A percentile compares a stretch with the other conserved stretches of the same genome.
These are phyloP conservation scores for Brachionus paranguensis DNA, from an alignment of 1,140 invertebrate species.

Conservation along the genomic window DNA sequence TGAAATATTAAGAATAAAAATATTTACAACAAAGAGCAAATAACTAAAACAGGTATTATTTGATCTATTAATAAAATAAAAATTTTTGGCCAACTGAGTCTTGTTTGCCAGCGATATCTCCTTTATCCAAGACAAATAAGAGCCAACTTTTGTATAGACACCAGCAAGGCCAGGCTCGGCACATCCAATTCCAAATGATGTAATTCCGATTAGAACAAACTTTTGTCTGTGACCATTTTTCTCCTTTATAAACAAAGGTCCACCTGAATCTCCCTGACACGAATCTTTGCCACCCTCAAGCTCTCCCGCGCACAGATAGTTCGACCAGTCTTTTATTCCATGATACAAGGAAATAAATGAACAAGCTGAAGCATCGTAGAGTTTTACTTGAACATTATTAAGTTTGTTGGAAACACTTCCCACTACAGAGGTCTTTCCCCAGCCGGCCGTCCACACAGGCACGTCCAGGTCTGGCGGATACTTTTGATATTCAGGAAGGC, in stretches of 20 bases:
- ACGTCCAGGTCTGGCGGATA: not conserved
- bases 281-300: conserved; percentile 1
- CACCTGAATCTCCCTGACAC: conserved; percentile 36
- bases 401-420: not conserved
- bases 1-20: not conserved
- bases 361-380: not conserved
- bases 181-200: conserved; percentile 28
- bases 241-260: not conserved
- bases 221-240: not conserved
- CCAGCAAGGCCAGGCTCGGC: not conserved
- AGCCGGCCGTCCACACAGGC: conserved; percentile 7
- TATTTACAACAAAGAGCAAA: not conserved
- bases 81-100: not conserved
- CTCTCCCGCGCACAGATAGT: conserved; percentile 13
- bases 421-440: not conserved
- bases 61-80: not conserved
- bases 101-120: not conserved
- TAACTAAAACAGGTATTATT: conserved; percentile 2
- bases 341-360: not conserved
- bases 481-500: not conserved
- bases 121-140: conserved; percentile 19
- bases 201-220: not conserved
- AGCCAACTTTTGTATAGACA: conserved; percentile 1
- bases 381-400: not conserved
- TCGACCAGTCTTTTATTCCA: conserved; percentile 6